phyloP scores from a whole-genome alignment of 1,140 invertebrate genomes.

The Colletes latitarsis region DNA sequence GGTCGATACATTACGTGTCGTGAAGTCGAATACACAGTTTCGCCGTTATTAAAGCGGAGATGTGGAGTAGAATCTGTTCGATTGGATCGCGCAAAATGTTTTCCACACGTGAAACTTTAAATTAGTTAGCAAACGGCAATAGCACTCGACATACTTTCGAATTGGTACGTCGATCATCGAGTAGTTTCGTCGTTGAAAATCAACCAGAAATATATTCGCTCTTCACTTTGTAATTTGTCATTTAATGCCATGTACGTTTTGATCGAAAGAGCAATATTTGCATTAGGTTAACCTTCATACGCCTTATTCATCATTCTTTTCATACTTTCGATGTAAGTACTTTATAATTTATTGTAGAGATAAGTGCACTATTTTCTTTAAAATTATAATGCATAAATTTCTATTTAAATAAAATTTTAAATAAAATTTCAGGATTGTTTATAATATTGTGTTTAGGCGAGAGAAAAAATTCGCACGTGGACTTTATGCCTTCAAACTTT shows the following conservation, averaged over 20 bases:
- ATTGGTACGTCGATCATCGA: not conserved
- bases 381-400: no score
- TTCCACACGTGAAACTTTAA: constrained; percentile 10
- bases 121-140: constrained; percentile 2
- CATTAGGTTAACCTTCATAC: no score
- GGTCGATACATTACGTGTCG: not conserved
- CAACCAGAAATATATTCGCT: constrained; percentile 14
- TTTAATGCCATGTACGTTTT: not conserved
- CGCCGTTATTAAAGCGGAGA: constrained; percentile 11
- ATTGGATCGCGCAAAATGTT: not conserved
- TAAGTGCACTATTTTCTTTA: no score
- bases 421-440: no score
- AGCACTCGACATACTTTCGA: constrained; percentile 2
- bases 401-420: no score
- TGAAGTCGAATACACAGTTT: not conserved
- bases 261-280: not conserved
- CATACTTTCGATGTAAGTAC: no score
- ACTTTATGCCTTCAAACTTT: not conserved
- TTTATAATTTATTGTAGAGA: no score
- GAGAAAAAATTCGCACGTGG: not conserved
- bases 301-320: no score
- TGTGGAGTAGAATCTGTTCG: not conserved
- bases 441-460: not conserved
- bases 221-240: not conserved
- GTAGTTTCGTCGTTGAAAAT: not conserved